A percentile compares a stretch with the other conserved stretches of the same genome.
These are phyloP conservation scores for Amphiura filiformis DNA, from an alignment of 35 echinoderm and acorn worm species.

Conservation along the genomic window DNA sequence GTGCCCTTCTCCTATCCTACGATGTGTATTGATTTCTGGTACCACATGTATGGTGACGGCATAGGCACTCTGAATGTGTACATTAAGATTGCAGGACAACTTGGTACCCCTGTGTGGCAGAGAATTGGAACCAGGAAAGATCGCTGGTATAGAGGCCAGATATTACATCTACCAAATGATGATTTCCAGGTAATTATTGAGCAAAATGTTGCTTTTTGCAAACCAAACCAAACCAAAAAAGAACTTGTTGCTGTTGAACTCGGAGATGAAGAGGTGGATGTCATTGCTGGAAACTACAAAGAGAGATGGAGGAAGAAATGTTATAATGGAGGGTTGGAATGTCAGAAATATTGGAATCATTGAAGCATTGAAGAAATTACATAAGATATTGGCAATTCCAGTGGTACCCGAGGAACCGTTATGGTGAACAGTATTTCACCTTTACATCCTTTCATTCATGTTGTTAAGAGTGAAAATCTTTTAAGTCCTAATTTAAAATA, in stretches of 20 bases:
- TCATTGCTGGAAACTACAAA: neutral
- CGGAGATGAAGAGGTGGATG: neutral
- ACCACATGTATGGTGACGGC: constrained; percentile 63
- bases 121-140: constrained; percentile 23
- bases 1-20: neutral
- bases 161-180: neutral
- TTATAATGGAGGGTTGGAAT: neutral
- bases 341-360: no score
- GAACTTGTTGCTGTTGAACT: neutral
- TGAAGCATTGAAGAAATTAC: neutral
- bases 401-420: no score
- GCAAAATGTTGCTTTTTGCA: no score
- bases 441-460: no score
- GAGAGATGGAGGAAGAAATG: no score
- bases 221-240: neutral
- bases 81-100: neutral
- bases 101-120: constrained; percentile 28
- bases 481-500: no score
- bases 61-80: constrained; percentile 55
- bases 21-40: constrained; percentile 67
- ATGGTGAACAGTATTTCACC: no score
- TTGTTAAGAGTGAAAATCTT: no score
- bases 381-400: no score
- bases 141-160: constrained; percentile 46
- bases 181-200: constrained; percentile 37